Percentiles rank a stretch among this genome's conserved stretches.
Evolutionary conservation across 2,888 invertebrate species (phyloP).

Genomic region (Caenorhabditis sp.): DNA sequence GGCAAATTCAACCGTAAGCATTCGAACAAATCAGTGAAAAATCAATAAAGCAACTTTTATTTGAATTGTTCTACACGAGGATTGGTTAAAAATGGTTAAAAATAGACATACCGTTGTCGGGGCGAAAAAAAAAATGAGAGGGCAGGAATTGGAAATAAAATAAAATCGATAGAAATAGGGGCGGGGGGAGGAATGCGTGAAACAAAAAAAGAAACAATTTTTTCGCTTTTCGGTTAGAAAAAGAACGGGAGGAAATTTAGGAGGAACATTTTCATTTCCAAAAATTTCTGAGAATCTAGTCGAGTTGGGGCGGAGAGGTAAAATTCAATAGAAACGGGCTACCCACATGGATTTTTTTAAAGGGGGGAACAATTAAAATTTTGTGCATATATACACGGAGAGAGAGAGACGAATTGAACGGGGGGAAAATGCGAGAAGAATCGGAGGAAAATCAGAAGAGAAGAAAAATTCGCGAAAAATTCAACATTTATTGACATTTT

Average conservation of each 20-base stretch:
- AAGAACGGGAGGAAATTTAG: neutral
- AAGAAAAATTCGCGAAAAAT: neutral
- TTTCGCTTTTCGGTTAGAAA: neutral
- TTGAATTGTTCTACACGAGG: neutral
- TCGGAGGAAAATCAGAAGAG: neutral
- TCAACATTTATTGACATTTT: neutral
- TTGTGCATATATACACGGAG: neutral
- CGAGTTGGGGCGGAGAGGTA: neutral
- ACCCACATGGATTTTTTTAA: too few relatives aligned
- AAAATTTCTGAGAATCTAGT: conserved; percentile 9
- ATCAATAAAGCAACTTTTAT: neutral
- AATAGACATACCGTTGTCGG: too few relatives aligned
- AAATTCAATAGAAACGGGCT: neutral
- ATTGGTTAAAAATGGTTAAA: neutral
- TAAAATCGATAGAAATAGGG: neutral
- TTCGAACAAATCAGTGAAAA: neutral
- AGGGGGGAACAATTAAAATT: too few relatives aligned
- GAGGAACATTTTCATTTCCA: too few relatives aligned
- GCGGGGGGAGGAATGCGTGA: neutral
- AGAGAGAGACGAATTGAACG: neutral
- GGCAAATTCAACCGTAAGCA: too few relatives aligned
- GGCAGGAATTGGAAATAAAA: neutral
- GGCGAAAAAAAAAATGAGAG: neutral
- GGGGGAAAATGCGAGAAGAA: neutral
- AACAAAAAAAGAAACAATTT: neutral